Evolutionary conservation across 2,113 vertebrate species (phyloP).

Genomic region (Nematolebias whitei): DNA sequence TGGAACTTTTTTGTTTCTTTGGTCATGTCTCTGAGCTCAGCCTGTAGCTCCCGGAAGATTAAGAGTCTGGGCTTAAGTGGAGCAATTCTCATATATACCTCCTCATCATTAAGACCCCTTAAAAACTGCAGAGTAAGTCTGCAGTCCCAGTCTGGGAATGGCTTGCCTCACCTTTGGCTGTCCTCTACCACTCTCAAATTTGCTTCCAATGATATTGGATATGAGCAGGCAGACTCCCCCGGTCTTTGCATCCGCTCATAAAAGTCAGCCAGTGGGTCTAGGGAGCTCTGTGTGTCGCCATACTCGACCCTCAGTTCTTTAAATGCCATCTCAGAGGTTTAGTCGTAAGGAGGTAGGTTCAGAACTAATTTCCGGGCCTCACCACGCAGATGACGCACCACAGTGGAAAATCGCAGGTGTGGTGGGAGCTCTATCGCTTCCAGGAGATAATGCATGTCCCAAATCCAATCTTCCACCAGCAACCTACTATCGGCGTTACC

Average conservation of each 20-base stretch:
- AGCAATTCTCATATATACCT: conserved; percentile 8
- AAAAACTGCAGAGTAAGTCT: conserved; percentile 32
- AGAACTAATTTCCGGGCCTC: conserved; percentile 22
- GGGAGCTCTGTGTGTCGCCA: conserved; percentile 4
- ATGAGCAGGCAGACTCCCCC: conserved; percentile 31
- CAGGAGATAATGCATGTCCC: conserved; percentile 35
- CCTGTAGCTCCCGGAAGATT: not conserved
- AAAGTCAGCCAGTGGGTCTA: conserved; percentile 24
- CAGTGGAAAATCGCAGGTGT: conserved; percentile 4
- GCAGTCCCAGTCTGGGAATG: conserved; percentile 22
- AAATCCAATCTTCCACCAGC: conserved; percentile 12
- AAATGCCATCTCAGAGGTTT: conserved; percentile 21
- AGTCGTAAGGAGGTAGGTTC: conserved; percentile 6
- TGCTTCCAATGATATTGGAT: conserved; percentile 27
- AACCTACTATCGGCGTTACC: conserved; percentile 16
- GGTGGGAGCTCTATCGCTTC: conserved; percentile 22
- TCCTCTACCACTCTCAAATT: conserved; percentile 16
- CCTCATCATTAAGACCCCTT: conserved; percentile 23
- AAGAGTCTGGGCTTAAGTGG: not conserved
- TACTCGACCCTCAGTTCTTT: conserved; percentile 26
- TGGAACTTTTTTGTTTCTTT: conserved; percentile 1
- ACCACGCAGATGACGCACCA: conserved; percentile 9
- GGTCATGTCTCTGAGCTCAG: not conserved
- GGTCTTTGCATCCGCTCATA: conserved; percentile 12
- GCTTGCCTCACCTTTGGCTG: not conserved